Percentiles rank a stretch among this genome's conserved stretches.
Evolutionary conservation across 2,888 invertebrate species (phyloP).

Genomic region (Lycaena phlaeas): DNA sequence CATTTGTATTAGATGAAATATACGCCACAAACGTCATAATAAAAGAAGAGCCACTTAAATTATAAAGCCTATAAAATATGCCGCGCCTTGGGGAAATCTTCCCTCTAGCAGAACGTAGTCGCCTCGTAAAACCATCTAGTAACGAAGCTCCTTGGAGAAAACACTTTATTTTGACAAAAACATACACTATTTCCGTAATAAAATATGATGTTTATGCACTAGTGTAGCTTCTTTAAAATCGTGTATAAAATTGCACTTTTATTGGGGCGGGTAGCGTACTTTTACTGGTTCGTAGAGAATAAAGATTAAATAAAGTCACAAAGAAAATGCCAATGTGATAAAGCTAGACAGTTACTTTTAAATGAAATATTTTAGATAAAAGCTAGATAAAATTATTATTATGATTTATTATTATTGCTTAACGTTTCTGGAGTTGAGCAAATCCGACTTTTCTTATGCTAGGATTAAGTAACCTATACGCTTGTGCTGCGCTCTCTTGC

Average conservation of each 20-base stretch:
- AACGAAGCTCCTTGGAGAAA: constrained; percentile 40
- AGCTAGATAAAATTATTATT: no score
- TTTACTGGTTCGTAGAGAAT: no score
- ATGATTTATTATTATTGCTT: no score
- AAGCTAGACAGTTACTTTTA: no score
- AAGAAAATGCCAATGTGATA: no score
- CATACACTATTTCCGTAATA: constrained; percentile 10
- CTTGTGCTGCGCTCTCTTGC: no score
- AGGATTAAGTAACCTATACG: no score
- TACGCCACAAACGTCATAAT: constrained; percentile 21
- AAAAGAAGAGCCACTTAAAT: constrained; percentile 50
- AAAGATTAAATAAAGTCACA: no score
- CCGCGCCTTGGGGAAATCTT: constrained; percentile 62
- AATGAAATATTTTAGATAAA: no score
- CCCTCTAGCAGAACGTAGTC: constrained; percentile 40
- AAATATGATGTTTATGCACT: constrained; percentile 4
- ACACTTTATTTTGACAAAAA: constrained; percentile 25
- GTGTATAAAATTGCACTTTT: constrained; percentile 1
- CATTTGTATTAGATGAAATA: constrained; percentile 10
- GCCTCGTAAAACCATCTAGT: constrained; percentile 49
- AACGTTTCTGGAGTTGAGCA: no score
- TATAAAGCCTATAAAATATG: constrained; percentile 56
- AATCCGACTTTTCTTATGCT: no score
- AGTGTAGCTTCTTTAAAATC: not conserved
- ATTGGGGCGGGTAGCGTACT: no score